Conservation (phyloP, 2,888 invertebrate species). For the Sarcophaga variegata region DNA sequence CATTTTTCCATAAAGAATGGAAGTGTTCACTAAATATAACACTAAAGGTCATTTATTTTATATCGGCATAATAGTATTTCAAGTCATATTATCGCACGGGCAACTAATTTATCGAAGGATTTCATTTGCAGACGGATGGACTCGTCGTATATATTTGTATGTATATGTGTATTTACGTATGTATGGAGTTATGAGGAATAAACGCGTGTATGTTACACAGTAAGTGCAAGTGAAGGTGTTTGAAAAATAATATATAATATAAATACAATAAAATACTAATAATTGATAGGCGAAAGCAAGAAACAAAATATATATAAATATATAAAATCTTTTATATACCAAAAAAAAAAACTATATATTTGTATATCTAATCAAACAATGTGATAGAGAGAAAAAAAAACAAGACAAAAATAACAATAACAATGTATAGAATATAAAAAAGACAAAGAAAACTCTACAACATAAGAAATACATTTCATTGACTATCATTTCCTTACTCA, state of each 20-base stretch:
- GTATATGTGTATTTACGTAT: too few species aligned
- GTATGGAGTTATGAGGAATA: conserved; percentile 30
- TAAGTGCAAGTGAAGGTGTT: conserved; percentile 11
- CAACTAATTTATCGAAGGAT: conserved; percentile 13
- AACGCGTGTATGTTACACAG: conserved; percentile 15
- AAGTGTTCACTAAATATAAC: conserved; percentile 17
- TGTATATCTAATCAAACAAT: neutral
- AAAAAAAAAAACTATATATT: neutral
- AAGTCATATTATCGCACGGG: conserved; percentile 9
- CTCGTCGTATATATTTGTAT: too few species aligned
- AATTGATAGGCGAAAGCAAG: too few species aligned
- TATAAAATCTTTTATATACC: neutral
- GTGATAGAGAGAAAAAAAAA: neutral
- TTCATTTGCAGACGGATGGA: too few species aligned
- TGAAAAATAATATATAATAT: neutral
- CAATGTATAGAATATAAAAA: neutral
- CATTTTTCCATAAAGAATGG: conserved; percentile 1
- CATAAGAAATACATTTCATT: neutral
- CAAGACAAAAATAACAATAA: neutral
- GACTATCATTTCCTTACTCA: too few species aligned
- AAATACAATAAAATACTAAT: neutral
- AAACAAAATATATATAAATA: too few species aligned
- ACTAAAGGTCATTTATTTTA: conserved; percentile 54
- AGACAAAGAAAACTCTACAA: conserved; percentile 3
- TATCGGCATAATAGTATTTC: conserved; percentile 32